Conservation (phyloP, 2,113 vertebrate species). For the Cacatua alba region DNA sequence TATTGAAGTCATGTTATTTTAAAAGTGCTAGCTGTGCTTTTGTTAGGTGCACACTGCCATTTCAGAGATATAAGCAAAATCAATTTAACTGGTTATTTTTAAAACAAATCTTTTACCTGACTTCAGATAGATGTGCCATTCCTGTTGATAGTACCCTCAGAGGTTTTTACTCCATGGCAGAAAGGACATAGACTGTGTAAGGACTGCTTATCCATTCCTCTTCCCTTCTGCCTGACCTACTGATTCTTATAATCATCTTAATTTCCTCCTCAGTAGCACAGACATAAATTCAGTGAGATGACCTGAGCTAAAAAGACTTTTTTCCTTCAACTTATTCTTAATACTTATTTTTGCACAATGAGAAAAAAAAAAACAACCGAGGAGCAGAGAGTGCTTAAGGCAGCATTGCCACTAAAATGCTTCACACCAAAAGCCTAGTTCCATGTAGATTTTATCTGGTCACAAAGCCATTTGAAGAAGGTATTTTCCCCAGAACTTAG, state of each 20-base stretch:
- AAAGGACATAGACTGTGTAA: neutral
- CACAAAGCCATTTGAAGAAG: neutral
- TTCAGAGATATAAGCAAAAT: neutral
- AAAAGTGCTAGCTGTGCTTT: neutral
- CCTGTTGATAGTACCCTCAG: neutral
- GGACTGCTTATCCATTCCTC: neutral
- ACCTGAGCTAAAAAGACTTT: neutral
- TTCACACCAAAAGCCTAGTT: neutral
- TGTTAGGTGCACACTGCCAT: neutral
- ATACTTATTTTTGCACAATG: neutral
- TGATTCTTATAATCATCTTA: neutral
- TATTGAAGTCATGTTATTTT: neutral
- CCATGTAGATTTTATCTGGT: neutral
- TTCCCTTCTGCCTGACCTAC: neutral
- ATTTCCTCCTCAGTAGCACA: neutral
- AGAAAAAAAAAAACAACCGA: neutral
- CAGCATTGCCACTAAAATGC: neutral
- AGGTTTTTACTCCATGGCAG: neutral
- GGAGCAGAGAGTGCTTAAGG: neutral
- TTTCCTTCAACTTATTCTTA: neutral
- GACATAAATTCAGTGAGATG: neutral
- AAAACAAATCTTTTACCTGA: neutral
- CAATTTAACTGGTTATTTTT: neutral
- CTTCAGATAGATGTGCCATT: neutral
- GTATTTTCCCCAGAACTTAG: neutral